phyloP scores from a whole-genome alignment of 2,888 invertebrate species.

The Troglohyphantes excavatus region DNA sequence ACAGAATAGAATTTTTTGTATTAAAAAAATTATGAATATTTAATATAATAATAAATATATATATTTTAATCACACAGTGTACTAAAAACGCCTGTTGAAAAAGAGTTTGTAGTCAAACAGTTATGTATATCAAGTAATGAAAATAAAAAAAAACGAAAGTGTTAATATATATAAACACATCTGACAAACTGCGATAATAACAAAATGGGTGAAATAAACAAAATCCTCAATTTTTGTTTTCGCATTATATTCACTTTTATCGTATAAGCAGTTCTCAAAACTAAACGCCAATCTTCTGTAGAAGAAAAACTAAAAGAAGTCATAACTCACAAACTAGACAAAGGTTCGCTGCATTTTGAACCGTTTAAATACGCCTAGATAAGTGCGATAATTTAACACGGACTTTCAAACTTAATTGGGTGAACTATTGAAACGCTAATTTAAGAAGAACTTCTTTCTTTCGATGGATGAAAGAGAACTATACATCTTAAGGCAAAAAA shows the following conservation, averaged over 20 bases:
- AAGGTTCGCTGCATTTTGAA: background rate
- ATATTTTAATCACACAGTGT: no score
- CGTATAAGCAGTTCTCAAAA: background rate
- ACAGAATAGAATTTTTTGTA: no score
- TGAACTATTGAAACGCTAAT: slow-evolving; percentile 64
- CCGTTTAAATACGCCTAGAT: background rate
- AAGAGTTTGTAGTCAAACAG: background rate
- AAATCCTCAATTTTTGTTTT: no score
- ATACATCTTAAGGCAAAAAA: background rate
- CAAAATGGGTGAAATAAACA: no score
- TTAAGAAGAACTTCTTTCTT: slow-evolving; percentile 28
- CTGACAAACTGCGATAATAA: no score
- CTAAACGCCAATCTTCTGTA: background rate
- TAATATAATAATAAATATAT: no score
- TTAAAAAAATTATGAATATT: no score
- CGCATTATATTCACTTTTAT: no score
- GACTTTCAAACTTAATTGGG: slow-evolving; percentile 53
- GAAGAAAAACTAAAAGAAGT: background rate
- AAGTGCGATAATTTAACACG: background rate
- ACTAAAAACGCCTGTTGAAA: no score
- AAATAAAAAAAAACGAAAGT: no score
- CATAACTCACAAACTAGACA: background rate
- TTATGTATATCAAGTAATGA: no score
- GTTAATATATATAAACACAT: no score
- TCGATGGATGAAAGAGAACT: background rate